Evolutionary conservation across 2,888 invertebrate species (phyloP).

Genomic region (Mythimna loreyi): DNA sequence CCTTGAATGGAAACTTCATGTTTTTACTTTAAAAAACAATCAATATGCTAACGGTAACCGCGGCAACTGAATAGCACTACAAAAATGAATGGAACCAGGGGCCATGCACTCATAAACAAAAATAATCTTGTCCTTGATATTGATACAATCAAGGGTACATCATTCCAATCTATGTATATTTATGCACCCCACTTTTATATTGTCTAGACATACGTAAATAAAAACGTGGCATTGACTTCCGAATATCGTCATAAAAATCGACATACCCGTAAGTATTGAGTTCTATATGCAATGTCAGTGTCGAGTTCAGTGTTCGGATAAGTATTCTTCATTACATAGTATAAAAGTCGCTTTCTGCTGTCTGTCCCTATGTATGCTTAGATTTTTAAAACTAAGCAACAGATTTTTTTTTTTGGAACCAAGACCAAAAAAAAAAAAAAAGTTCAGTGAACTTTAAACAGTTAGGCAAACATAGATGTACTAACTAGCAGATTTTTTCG

Average conservation of each 20-base stretch:
- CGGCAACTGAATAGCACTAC: neutral
- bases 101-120: slow-evolving; percentile 22
- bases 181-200: slow-evolving; percentile 57
- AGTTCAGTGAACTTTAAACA: no score
- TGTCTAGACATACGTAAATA: slow-evolving; percentile 57
- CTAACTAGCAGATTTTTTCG: no score
- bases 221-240: slow-evolving; percentile 38
- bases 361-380: no score
- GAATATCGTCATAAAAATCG: slow-evolving; percentile 33
- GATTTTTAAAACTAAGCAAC: no score
- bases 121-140: slow-evolving; percentile 28
- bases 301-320: neutral
- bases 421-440: no score
- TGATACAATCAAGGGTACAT: slow-evolving; percentile 9
- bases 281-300: slow-evolving; percentile 28
- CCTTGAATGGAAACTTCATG: neutral
- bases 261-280: slow-evolving; percentile 3
- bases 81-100: neutral
- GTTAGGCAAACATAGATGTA: no score
- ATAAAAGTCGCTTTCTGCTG: no score
- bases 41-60: slow-evolving; percentile 2
- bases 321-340: no score
- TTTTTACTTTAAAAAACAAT: neutral
- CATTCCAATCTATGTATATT: slow-evolving; percentile 34
- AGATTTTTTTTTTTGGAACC: no score